Conservation (phyloP, 2,797 vertebrate species). For the Phyllotis vaccarum region DNA sequence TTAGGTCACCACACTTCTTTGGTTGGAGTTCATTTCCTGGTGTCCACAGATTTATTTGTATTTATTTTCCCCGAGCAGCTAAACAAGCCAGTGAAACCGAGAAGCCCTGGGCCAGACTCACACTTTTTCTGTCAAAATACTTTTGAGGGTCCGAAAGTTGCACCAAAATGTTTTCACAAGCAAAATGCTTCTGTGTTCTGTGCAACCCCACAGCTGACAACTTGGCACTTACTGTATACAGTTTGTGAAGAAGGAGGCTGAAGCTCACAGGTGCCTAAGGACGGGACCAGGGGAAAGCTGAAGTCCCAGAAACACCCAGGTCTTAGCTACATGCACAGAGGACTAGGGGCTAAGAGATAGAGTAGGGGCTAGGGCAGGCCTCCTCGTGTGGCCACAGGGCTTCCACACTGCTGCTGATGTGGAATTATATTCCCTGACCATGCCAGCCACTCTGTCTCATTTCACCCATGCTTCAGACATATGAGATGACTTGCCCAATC, state of each 20-base stretch:
- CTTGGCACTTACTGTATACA: fast-evolving
- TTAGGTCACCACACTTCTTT: background rate
- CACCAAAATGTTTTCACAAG: constrained; percentile 76
- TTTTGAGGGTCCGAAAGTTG: constrained; percentile 71
- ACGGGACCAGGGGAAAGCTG: background rate
- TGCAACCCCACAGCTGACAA: background rate
- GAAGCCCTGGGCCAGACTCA: constrained; percentile 7
- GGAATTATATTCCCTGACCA: fast-evolving
- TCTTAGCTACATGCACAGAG: background rate
- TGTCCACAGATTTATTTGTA: constrained; percentile 58
- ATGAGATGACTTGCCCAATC: fast-evolving
- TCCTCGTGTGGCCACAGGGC: fast-evolving
- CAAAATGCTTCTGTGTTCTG: constrained; percentile 16
- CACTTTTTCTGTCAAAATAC: constrained; percentile 75
- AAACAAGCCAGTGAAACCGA: constrained; percentile 40
- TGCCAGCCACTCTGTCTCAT: background rate
- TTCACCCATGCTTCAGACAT: background rate
- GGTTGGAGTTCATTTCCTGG: constrained; percentile 28
- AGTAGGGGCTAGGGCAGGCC: background rate
- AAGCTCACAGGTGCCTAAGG: fast-evolving
- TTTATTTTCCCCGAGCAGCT: constrained; percentile 72
- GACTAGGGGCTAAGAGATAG: background rate
- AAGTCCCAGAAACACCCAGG: background rate
- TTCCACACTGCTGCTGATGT: fast-evolving
- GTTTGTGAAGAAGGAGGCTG: background rate